Evolutionary conservation across 1,140 invertebrate genomes (phyloP), one percentile per base, ranked within the genome.

Genomic region (Frieseomelitta varia): DNA sequence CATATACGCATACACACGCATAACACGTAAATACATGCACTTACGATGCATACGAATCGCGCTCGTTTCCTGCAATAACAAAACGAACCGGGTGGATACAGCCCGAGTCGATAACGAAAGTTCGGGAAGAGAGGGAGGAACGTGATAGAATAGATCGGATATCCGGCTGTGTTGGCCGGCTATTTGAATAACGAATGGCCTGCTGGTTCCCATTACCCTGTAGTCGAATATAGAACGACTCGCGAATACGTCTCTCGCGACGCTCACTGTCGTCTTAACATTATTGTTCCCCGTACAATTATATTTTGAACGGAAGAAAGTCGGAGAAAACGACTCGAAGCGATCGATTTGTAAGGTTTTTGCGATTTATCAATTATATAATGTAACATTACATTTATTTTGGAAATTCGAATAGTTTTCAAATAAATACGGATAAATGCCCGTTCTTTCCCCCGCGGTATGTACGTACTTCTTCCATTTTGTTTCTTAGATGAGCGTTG

Each of bases 11-110:
- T 55, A 74, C 15, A 58, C 47, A 39, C 47, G 30, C 39, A 34
- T 61, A n/a, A 75, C 51, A 34, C 73, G 30, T 75, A 75, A 75
- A 53, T 47, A 58, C n/a, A 51, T 30, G 55, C 47, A 53, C 27
- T 27, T 63, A 56, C 61, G 56, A 0, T 53, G 74, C 65, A 51
- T 47, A 67, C 58, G 73, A 72, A 61, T 71, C 53, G 24, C 55
- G 55, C 74, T 55, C 80, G 73, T 68, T 78, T 27, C 55, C n/a
- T 34, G 78, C 61, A 67, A 58, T 82, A 56, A 82, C 51, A 56
- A 47, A 76, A 30, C 34, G 21, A 65, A 61, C 47, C 53, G 27
- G 21, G 30, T 24, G 12, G 30, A 39, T 77, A 55, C 19, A 14
- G 0, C 55, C 34, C 8, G n/a, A 39, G 27, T 58, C 63, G 68